Base-by-base conservation (phyloP, 1,140 invertebrate species). In the Drosophila lini region DNA sequence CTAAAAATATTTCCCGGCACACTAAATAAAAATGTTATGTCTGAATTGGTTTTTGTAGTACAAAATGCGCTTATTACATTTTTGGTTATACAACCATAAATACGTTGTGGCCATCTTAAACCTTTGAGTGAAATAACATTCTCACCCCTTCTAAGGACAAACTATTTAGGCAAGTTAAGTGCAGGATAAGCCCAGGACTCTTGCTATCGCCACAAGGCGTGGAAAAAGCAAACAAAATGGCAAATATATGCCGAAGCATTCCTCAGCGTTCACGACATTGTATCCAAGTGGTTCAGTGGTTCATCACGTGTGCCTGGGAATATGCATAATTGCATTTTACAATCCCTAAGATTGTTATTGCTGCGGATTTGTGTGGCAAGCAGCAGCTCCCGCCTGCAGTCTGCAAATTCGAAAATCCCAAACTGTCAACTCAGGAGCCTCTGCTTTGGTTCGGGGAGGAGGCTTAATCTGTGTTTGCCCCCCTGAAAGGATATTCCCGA, bases 311-410 rank as follows among this genome's bases (percentile, higher is more conserved):
- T 56, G 71, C 71, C 42, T 64, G 48, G 48, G 50, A 65, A 63
- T 77, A 69, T 89, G 73, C 83, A 88, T 86, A 86, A 86, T 86
- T 86, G 80, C 86, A 88, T 88, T 83, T 86, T 78, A 88, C 78
- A 88, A 70, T 53, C 80, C 68, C 52, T 70, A 71, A 74, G 76
- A 80, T 76, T 86, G 76, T 88, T 86, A 80, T 86, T 86, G 48
- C 76, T 74, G 61, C 50, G 74, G 68, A 80, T 80, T 80, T 86
- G 75, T 74, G 55, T 80, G 71, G 61, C 48, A 60, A 82, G 69
- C 57, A 48, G 36, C 25, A 56, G 40, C 13, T 44, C 19, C 56
- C 9, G 42, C 36, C 50, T 70, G 65, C 42, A 58, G 19, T 47
- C 13, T 36, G 69, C 59, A 50, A 45, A 34, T 80, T 52, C 34